Evolutionary conservation across 1,140 invertebrate genomes (phyloP), one percentile per base, ranked within the genome.

Genomic region (Kradibia gibbosae): DNA sequence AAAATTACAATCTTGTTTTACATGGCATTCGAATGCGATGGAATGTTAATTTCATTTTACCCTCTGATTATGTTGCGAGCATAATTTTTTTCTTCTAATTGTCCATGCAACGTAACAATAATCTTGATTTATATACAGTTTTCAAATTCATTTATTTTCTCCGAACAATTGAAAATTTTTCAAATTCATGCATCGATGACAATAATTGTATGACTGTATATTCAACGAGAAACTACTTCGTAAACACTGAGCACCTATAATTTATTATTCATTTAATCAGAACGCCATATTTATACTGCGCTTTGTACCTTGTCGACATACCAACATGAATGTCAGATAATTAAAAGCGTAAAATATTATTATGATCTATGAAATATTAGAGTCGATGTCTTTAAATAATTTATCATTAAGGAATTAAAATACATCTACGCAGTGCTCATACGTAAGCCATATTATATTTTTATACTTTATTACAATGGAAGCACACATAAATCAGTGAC

Each of bases 181-280:
- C 8, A 8, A 60, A 55, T 70, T 7, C 28, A 39, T 70, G 10
- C 20, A 71, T 28, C 80, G 48, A 17, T 71, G 77, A 28, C 7
- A 55, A 55, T 78, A 50, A 67, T 22, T n/a, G 36, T 17, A 53
- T 4, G 5, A 20, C 5, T 28, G 39, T 28, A 45, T 1, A 45
- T 42, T 15, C 11, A 71, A 71, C 22, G 22, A 57, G 50, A 13
- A 70, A 72, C 67, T 60, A 34, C 42, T 80, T 80, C 34, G 53
- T 53, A 73, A 25, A 80, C 73, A 73, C 60, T 73, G 67, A 80
- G n/a, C 22, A 60, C 15, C 4, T 13, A 17, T 25, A 11, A 62
- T 36, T 48, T 79, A 22, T 25, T 71, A 71, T 79, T 71, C 55
- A 79, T 79, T 79, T 79, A 79, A 55, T 25, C 67, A 57, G 17